Evolutionary conservation across 2,113 vertebrate genomes (phyloP), one percentile per base, ranked within the genome.

Genomic region (Pithys albifrons): DNA sequence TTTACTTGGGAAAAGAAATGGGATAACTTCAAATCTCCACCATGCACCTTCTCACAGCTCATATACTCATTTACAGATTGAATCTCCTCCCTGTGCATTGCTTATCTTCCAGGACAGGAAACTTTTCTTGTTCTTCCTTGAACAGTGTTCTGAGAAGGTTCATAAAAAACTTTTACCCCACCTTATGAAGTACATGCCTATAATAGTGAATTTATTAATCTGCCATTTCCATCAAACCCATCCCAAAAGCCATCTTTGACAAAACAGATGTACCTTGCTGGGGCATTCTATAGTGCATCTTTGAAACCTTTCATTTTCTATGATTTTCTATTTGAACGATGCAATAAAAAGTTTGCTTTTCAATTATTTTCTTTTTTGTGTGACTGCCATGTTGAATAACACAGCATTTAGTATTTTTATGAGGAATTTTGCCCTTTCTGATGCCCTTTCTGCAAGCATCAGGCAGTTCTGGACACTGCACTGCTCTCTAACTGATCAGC

Each of bases 371-470:
- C 6, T 46, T 79, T 83, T 43, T 41, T 54, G 41, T 45, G 48
- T 67, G 58, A 62, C 43, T 80, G 12, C 13, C 29, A 22, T n/a
- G 28, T 39, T 69, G 45, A 90, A 69, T 64, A 69, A 54, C 41
- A 76, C 27, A 52, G 9, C 12, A 55, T 82, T 92, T 69, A 79
- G 31, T 64, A 35, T 91, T 86, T 84, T 65, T 86, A 80, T 61
- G 19, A 80, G 15, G 80, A 76, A 74, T 88, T 43, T 43, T 43
- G 41, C 41, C 41, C 41, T 43, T 43, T 43, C 41, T 73, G 13
- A 19, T 72, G 5, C 57, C 62, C 57, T 15, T 57, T 84, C 51
- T 46, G 13, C 46, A 80, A 91, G 12, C n/a, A 80, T 49, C 58
- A 57, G 46, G 39, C 16, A 75, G 10, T 8, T 52, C 29, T 19